phyloP scores from a whole-genome alignment of 1,140 invertebrate species.

The Drosophila ercepeae region DNA sequence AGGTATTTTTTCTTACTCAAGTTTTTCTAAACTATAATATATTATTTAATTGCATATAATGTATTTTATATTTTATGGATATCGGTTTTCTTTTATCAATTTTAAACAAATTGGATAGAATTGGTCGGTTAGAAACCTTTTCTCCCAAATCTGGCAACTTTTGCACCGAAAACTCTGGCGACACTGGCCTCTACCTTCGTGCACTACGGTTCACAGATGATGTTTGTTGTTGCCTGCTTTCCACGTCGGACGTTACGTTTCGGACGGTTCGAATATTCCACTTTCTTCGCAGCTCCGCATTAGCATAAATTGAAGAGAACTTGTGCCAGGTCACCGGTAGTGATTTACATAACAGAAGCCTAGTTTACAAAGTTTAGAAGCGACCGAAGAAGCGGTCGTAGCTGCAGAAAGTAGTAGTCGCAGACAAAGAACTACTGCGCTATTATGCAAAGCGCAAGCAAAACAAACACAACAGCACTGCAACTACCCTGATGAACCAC shows the following conservation, averaged over 20 bases:
- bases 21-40: no score
- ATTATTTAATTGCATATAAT: no score
- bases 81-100: no score
- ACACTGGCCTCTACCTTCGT: no score
- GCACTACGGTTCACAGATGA: neutral
- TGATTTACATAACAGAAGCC: constrained; percentile 24
- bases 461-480: constrained; percentile 9
- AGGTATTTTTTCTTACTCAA: no score
- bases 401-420: neutral
- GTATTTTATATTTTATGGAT: no score
- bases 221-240: constrained; percentile 10
- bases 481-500: constrained; percentile 14
- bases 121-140: no score
- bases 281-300: constrained; percentile 9
- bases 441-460: constrained; percentile 48
- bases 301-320: neutral
- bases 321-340: neutral
- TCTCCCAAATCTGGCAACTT: no score
- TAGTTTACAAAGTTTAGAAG: neutral
- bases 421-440: constrained; percentile 25
- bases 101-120: no score
- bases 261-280: constrained; percentile 23
- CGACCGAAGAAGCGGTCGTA: neutral
- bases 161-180: no score
- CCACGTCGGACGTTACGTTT: constrained; percentile 21